A percentile compares a stretch with the other conserved stretches of the same genome.
Evolutionary conservation across 2,113 vertebrate species (phyloP).

Genomic region (Zeus faber): DNA sequence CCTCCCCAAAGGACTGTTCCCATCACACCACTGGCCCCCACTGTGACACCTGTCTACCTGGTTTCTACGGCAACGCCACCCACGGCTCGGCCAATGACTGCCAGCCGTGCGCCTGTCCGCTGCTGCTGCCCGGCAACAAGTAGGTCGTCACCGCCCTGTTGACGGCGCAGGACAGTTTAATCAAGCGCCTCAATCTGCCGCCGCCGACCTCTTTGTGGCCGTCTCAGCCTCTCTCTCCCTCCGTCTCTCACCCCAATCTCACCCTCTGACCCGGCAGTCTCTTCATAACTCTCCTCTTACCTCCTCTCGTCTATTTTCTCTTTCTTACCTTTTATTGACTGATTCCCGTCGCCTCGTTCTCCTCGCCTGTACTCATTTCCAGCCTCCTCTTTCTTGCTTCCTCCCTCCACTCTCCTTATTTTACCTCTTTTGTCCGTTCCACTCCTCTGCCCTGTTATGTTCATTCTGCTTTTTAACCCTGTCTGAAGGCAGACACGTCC

Average conservation of each 20-base stretch:
- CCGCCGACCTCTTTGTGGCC: slow-evolving; percentile 3
- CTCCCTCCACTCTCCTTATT: neutral
- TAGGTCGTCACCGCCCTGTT: slow-evolving; percentile 34
- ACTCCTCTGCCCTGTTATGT: neutral
- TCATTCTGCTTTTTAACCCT: too few relatives aligned
- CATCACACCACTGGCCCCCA: slow-evolving; percentile 51
- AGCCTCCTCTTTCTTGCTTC: neutral
- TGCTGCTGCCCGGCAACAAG: slow-evolving; percentile 64
- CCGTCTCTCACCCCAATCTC: slow-evolving; percentile 18
- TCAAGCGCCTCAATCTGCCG: slow-evolving; percentile 33
- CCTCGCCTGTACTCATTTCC: slow-evolving; percentile 8
- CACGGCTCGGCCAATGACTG: slow-evolving; percentile 55
- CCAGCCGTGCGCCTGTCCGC: slow-evolving; percentile 61
- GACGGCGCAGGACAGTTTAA: slow-evolving; percentile 26
- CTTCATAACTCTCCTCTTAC: neutral
- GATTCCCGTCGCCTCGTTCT: slow-evolving; percentile 17
- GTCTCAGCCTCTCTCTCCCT: neutral
- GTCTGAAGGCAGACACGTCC: too few relatives aligned
- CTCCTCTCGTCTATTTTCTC: neutral
- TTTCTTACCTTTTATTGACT: neutral
- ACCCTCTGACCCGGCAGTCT: neutral
- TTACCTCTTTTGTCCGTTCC: slow-evolving; percentile 1
- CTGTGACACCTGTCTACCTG: slow-evolving; percentile 59
- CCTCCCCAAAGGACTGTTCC: slow-evolving; percentile 47
- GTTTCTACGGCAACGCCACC: slow-evolving; percentile 63